Conservation (phyloP, 2,797 vertebrate species). For the Anabacerthia variegaticeps region DNA sequence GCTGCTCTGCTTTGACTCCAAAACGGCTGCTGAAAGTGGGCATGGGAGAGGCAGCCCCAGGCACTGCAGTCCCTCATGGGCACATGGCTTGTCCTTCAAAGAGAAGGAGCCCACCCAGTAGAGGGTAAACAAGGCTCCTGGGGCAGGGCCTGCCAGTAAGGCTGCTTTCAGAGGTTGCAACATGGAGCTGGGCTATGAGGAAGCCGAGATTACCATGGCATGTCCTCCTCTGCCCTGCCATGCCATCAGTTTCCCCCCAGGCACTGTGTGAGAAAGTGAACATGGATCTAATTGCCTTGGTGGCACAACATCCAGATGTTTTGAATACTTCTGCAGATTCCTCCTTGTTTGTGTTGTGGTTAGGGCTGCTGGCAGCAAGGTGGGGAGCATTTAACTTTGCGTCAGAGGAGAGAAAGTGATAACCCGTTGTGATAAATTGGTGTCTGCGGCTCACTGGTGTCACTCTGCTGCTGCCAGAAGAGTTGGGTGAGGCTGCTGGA, state of each 20-base stretch:
- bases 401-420: conserved; percentile 2
- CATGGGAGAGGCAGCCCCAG: fast-evolving
- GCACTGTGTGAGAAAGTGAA: conserved; percentile 35
- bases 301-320: conserved; percentile 61
- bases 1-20: not conserved
- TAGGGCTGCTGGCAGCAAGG: conserved; percentile 30
- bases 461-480: not conserved
- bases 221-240: conserved; percentile 41
- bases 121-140: not conserved
- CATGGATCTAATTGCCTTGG: conserved; percentile 3
- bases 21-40: not conserved
- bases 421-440: not conserved
- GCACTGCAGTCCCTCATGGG: fast-evolving
- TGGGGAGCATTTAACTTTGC: not conserved
- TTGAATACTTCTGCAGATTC: conserved; percentile 61
- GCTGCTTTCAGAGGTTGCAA: not conserved
- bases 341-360: conserved; percentile 65
- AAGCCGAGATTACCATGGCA: not conserved
- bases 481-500: not conserved
- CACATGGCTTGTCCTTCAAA: not conserved
- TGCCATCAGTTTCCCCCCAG: conserved; percentile 11
- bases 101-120: fast-evolving
- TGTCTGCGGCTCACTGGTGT: not conserved
- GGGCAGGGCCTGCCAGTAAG: not conserved
- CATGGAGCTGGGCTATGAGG: not conserved